Evolutionary conservation across 1,140 invertebrate species (phyloP), one percentile per base, ranked within the genome.

Genomic region (Mizuhopecten yessoensis): DNA sequence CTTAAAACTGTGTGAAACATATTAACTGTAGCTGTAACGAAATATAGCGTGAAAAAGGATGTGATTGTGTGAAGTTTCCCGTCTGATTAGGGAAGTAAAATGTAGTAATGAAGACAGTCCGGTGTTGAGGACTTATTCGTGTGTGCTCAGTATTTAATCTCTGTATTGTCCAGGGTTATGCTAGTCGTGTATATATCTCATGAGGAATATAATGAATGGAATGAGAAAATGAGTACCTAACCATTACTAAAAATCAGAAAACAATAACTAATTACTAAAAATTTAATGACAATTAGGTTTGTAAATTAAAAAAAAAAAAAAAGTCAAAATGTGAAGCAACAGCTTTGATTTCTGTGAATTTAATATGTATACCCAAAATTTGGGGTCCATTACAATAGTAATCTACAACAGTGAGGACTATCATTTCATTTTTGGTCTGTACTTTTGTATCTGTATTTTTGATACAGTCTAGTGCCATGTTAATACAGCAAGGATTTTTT

Each of bases 391-490:
- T 57, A 11, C 7, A 20, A 57, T 57, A 57, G 13, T 57, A 3
- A 3, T 20, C 45, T 75, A 29, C n/a, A 29, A 29, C 17, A 9
- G 2, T 29, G 23, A 75, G 5, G 57, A n/a, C 29, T 29, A 75
- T 75, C 17, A 17, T 75, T 75, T n/a, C 57, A 75, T 2, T n/a
- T n/a, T n/a, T n/a, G n/a, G 1, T 75, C 17, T 75, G 57, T 45
- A 45, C 1, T 1, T 39, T 29, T 75, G 57, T 75, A 75, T 75
- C 57, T 29, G n/a, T 75, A 75, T 75, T 29, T 75, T 75, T n/a
- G 57, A 75, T 75, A 75, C 57, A 75, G n/a, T 11, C n/a, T n/a
- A 75, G 57, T 75, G 57, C 57, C 57, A 75, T 75, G 57, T 75
- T 75, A 29, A 75, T 29, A n/a, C 57, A 75, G 57, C 57, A 75